These are phyloP conservation scores for Oeneis ivallda DNA, from an alignment of 2,888 invertebrate species.

Conservation along the genomic window DNA sequence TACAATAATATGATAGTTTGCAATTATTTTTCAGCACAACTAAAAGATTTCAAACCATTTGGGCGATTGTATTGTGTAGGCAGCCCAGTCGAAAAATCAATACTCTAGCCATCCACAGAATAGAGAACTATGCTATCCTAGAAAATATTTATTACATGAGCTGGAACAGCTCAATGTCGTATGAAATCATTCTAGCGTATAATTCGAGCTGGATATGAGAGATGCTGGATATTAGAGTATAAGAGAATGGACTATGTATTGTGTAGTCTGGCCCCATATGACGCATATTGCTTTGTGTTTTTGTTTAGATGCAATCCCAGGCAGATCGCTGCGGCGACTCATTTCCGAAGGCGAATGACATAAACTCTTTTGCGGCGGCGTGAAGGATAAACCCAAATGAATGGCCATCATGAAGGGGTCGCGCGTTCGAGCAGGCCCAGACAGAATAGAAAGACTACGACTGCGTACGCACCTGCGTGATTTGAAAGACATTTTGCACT, in stretches of 20 bases:
- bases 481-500: constrained; percentile 78
- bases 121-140: constrained; percentile 34
- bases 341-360: constrained; percentile 75
- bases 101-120: constrained; percentile 49
- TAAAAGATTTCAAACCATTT: constrained; percentile 29
- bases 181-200: constrained; percentile 16
- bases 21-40: not conserved
- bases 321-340: constrained; percentile 61
- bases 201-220: constrained; percentile 31
- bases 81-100: constrained; percentile 66
- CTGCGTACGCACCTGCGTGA: constrained; percentile 98
- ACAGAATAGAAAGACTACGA: constrained; percentile 92
- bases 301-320: constrained; percentile 70
- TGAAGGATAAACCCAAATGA: constrained; percentile 80
- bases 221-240: constrained; percentile 24
- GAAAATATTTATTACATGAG: constrained; percentile 22
- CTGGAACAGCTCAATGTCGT: constrained; percentile 20
- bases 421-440: constrained; percentile 93
- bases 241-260: constrained; percentile 27
- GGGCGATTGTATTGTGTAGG: constrained; percentile 58
- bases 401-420: constrained; percentile 80
- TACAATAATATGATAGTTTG: not conserved
- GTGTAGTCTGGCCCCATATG: constrained; percentile 31
- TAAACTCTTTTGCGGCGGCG: constrained; percentile 81
- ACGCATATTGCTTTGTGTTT: constrained; percentile 50